Conservation (phyloP, 1,140 invertebrate species). For the Wiebesia pumilae region DNA sequence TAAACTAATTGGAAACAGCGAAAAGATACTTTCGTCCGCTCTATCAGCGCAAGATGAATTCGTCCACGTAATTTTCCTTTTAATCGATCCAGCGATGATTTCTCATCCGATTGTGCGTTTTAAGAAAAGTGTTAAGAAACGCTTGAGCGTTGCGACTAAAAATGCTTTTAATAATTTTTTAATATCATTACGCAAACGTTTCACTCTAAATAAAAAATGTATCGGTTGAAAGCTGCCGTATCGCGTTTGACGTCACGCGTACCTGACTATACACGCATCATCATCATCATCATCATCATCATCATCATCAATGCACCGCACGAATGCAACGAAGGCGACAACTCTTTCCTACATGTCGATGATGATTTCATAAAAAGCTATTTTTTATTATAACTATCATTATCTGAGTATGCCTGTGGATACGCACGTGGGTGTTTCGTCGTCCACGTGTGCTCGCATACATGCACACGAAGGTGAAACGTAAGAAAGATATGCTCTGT, state of each 20-base stretch:
- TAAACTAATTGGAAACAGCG: not conserved
- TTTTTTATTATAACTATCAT: not conserved
- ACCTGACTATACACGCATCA: too few species aligned
- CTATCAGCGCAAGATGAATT: too few species aligned
- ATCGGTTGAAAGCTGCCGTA: not conserved
- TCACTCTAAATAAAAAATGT: not conserved
- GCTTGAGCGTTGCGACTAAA: not conserved
- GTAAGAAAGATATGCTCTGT: not conserved
- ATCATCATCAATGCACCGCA: not conserved
- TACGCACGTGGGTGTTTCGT: not conserved
- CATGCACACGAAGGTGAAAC: not conserved
- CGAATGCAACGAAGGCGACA: not conserved
- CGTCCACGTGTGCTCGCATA: not conserved
- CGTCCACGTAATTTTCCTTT: too few species aligned
- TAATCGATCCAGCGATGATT: too few species aligned
- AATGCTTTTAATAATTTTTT: too few species aligned
- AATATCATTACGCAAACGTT: too few species aligned
- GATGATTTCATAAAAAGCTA: not conserved
- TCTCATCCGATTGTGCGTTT: too few species aligned
- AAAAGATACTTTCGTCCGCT: not conserved
- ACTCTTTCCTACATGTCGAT: not conserved
- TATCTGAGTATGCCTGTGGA: not conserved
- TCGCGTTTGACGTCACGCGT: too few species aligned
- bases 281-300: not conserved
- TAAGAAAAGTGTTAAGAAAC: not conserved